These are phyloP conservation scores for Troilus luridus DNA, from an alignment of 2,888 invertebrate genomes.

Conservation along the genomic window DNA sequence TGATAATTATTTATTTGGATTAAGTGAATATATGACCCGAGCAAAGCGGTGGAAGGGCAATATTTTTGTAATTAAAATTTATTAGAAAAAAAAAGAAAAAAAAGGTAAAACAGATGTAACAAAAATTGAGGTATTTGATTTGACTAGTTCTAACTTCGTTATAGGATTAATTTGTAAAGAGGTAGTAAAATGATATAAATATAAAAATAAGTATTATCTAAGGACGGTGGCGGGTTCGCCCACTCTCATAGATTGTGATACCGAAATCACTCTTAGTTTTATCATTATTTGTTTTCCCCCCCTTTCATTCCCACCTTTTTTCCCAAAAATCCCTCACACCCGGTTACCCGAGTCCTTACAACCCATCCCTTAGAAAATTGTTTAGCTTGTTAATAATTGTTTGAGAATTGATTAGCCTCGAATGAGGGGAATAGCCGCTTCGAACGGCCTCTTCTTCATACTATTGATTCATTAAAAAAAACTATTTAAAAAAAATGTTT, in stretches of 20 bases:
- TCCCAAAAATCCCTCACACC: constrained; percentile 30
- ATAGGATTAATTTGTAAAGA: constrained; percentile 55
- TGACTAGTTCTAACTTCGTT: constrained; percentile 45
- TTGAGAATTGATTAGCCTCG: constrained; percentile 51
- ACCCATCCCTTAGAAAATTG: constrained; percentile 54
- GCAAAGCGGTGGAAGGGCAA: constrained; percentile 56
- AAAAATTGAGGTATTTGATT: constrained; percentile 39
- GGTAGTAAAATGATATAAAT: constrained; percentile 37
- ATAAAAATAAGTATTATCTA: constrained; percentile 48
- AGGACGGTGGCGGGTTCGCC: constrained; percentile 58
- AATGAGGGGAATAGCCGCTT: constrained; percentile 40
- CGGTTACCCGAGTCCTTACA: constrained; percentile 26
- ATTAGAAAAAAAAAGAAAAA: not conserved
- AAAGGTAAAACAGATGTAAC: not conserved
- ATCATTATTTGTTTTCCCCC: constrained; percentile 13
- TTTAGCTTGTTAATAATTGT: constrained; percentile 59
- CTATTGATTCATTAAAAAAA: constrained; percentile 49
- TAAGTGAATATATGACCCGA: constrained; percentile 48
- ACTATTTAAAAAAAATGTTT: not conserved
- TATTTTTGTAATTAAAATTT: constrained; percentile 56
- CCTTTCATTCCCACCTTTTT: not conserved
- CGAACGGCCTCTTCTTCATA: constrained; percentile 48
- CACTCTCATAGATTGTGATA: constrained; percentile 55
- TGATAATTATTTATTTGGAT: not conserved
- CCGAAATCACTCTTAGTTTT: constrained; percentile 54